Base-by-base conservation (phyloP, 1,140 invertebrate genomes). In the Chlorops oryzae region DNA sequence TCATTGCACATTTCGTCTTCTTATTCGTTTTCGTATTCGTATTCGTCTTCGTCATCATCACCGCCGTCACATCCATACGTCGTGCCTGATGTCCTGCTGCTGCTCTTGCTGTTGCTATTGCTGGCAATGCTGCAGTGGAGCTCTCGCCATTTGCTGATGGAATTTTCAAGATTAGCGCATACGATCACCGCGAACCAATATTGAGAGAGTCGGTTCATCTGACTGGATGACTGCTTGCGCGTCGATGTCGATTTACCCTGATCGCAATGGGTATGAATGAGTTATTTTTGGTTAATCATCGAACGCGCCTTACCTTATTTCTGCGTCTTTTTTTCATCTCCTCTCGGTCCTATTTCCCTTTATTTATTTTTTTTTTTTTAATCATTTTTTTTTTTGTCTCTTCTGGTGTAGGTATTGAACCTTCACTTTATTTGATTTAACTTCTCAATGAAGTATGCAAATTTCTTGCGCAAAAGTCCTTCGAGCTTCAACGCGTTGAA, bases 391-490 rank as follows among this genome's bases (percentile, higher is more conserved):
- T 37, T 56, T 58, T 51, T 51, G 54, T 59, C 58, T 53, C 43
- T 47, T 39, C 53, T 47, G 41, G 46, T 27, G 37, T 40, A 55
- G 55, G 28, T 50, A 58, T 57, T 57, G 54, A n/a, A n/a, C n/a
- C n/a, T n/a, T n/a, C n/a, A n/a, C 63, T 66, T 59, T 56, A 61
- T 67, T 66, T 67, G 64, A 66, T 66, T 67, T 58, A 66, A 67
- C 64, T 66, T 58, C 61, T 66, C 64, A 66, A 66, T 66, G 64
- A 66, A 66, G 66, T 66, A 66, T 66, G 64, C 64, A 66, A 64
- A 60, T 64, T 63, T 67, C 59, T 65, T 62, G 52, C n/a, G n/a
- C n/a, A n/a, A n/a, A n/a, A n/a, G n/a, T n/a, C n/a, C n/a, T n/a
- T n/a, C n/a, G n/a, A n/a, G n/a, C n/a, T n/a, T n/a, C n/a, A n/a